Evolutionary conservation across 2,888 invertebrate genomes (phyloP), one percentile per base, ranked within the genome.

Genomic region (Schizotus pectinicornis): DNA sequence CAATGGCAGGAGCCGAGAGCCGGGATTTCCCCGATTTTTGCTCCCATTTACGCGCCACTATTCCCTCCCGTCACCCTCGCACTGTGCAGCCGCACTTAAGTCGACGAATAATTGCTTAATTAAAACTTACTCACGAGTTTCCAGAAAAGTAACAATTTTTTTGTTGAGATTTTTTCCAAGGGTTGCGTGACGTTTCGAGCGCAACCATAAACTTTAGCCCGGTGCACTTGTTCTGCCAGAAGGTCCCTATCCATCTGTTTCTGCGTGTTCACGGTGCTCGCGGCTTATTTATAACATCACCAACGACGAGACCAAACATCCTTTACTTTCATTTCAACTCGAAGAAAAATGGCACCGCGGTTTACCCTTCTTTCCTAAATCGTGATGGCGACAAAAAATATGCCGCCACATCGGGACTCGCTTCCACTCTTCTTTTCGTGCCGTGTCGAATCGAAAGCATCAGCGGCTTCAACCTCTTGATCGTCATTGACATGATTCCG

Each of bases 251-350:
- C 68, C 70, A 70, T 72, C 69, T 70, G 71, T 64, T 67, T 64
- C 63, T 62, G 64, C 62, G 64, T 56, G 53, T 36, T 49, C 30
- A 49, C 39, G 38, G 13, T 22, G 11, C 13, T 63, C 60, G 55
- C 53, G 67, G 67, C 67, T 71, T 74, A 74, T 73, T 74, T 73
- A 74, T 73, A 73, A 71, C 69, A 52, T 57, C 62, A 52, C 59
- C 62, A 63, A 63, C 64, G 65, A 65, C 68, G 64, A 74, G 73
- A 75, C 74, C 73, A 74, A 74, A 75, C 75, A 74, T 75, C 74
- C 74, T 75, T 70, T 71, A 22, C 22, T 59, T 22, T 22, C 9
- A 67, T 68, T 70, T 63, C 56, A 69, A 67, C 62, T 67, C 59
- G 48, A 51, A 65, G 63, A 63, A 67, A 67, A 67, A 68, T 62